Conservation (phyloP, 1,140 invertebrate species). For the Hetaerina americana region DNA sequence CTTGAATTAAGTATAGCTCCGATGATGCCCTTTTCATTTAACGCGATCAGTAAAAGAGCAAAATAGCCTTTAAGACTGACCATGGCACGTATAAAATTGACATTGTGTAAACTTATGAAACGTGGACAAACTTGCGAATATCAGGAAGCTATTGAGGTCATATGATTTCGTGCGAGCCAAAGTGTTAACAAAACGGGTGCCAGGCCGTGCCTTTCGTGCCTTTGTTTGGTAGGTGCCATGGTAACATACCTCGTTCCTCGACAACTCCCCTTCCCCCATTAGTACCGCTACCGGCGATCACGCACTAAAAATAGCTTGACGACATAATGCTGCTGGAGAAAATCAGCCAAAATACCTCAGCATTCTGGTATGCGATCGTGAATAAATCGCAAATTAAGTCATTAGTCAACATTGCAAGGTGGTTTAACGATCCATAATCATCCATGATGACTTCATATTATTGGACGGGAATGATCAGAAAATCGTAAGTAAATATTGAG, state of each 20-base stretch:
- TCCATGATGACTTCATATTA: neutral
- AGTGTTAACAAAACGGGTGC: neutral
- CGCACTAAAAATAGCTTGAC: neutral
- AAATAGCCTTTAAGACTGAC: no score
- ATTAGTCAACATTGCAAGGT: neutral
- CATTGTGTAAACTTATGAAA: no score
- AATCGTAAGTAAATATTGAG: neutral
- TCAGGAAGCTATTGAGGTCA: neutral
- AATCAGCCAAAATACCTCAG: neutral
- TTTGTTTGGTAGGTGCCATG: neutral
- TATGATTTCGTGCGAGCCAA: neutral
- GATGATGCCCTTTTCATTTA: no score
- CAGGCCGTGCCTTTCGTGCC: neutral
- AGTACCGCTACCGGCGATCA: neutral
- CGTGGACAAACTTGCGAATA: no score
- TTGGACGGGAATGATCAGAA: neutral
- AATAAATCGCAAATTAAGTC: neutral
- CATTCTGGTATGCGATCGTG: neutral
- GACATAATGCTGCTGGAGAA: neutral
- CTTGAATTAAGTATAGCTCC: no score
- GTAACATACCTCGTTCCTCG: no score
- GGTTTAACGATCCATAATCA: neutral
- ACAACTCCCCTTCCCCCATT: neutral
- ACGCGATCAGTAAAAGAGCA: no score
- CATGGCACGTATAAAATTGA: no score